Base-by-base conservation (phyloP, 2,113 vertebrate species). In the Corydoras sp. region DNA sequence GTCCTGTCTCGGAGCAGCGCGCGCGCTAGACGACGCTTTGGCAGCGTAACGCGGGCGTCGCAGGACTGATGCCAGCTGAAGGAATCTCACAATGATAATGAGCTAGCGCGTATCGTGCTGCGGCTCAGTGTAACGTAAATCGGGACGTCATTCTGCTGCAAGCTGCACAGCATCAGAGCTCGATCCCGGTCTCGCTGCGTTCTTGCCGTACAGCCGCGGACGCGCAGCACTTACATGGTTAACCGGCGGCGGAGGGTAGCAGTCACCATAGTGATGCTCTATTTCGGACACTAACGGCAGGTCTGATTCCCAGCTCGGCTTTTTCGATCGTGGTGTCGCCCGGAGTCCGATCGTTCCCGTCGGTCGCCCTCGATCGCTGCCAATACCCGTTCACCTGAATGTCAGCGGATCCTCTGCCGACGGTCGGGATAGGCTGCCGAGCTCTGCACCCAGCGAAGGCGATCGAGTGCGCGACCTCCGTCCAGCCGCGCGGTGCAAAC, bases 181-280 rank as follows among this genome's bases (percentile, higher is more conserved):
- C 53, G 53, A 24, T 24, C 18, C 18, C 18, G 18, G 18, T 24
- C 13, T 53, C 10, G 51, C 13, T 53, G 51, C 51, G 51, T 55
- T 55, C 14, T 4, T 13, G 2, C 53, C 53, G 9, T 6, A 15
- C n/a, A 7, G 6, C 12, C n/a, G 7, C 6, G 13, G 3, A n/a
- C 5, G n/a, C 14, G 54, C 77, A 76, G 77, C 77, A 79, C 29
- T 70, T 73, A 79, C 74, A 79, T 76, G 77, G 77, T 79, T 79
- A 79, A 79, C 77, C 77, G 77, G 77, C 73, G 71, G 66, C 69
- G 77, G 74, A 76, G 77, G 73, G 64, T 58, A 48, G 74, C 66
- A 75, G 63, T 68, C 63, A 69, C 71, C 73, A 65, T 56, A 58
- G 73, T 73, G 74, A 76, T 72, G 56, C 51, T 62, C 72, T 77